Evolutionary conservation across 2,113 vertebrate species (phyloP).

Genomic region (Paradoxurus hermaphroditus): DNA sequence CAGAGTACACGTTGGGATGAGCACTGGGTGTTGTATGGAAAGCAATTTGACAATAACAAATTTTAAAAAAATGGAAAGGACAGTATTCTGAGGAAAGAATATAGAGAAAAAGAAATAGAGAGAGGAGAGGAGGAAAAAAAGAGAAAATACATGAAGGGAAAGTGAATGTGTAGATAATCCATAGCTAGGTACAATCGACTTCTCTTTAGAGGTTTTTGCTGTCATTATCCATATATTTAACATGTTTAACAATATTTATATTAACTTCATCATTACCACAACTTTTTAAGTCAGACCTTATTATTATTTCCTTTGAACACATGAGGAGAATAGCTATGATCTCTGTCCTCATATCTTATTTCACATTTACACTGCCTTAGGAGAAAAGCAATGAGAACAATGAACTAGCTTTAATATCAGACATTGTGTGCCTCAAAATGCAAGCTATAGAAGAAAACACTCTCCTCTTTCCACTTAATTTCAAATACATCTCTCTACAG

Average conservation of each 20-base stretch:
- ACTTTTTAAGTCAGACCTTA: background rate
- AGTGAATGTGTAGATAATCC: background rate
- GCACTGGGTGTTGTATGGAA: too few relatives aligned
- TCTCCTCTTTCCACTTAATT: background rate
- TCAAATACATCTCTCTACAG: constrained; percentile 38
- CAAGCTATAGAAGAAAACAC: constrained; percentile 15
- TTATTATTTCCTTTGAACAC: background rate
- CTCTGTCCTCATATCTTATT: background rate
- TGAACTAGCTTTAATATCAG: background rate
- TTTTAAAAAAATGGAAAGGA: background rate
- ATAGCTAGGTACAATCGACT: background rate
- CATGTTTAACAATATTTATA: background rate
- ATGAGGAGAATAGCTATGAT: background rate
- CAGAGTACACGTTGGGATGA: too few relatives aligned
- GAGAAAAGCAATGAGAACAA: background rate
- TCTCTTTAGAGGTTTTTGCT: background rate
- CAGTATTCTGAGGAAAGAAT: background rate
- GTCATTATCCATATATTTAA: background rate
- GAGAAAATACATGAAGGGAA: background rate
- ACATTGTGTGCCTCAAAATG: background rate
- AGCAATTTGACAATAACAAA: too few relatives aligned
- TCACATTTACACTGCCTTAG: background rate
- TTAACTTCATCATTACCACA: constrained; percentile 11
- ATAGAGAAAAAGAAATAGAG: background rate
- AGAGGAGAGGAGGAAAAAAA: background rate